Evolutionary conservation across 92 coral and sea anemone species (phyloP).

Genomic region (Porites divaricata): DNA sequence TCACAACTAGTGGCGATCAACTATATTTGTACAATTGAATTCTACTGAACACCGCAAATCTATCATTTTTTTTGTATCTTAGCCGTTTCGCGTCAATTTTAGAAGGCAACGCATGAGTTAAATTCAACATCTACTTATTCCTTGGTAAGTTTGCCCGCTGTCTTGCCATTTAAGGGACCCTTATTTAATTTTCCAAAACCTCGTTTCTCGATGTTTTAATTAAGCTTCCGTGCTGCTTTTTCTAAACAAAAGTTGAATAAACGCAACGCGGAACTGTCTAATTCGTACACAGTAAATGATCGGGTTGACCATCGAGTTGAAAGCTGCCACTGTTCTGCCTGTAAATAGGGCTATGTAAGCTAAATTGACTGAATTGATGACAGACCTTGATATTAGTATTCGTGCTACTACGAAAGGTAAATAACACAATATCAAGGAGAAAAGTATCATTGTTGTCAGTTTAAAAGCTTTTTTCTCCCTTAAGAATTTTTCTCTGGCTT

Average conservation of each 20-base stretch:
- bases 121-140: too few species aligned
- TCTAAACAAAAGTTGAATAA: not conserved
- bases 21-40: too few species aligned
- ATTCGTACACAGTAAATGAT: not conserved
- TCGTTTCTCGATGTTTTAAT: not conserved
- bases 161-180: not conserved
- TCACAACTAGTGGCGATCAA: too few species aligned
- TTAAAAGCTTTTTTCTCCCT: not conserved
- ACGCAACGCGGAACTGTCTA: not conserved
- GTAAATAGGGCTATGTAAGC: not conserved
- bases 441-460: not conserved
- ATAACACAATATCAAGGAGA: not conserved
- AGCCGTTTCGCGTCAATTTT: too few species aligned
- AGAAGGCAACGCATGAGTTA: too few species aligned
- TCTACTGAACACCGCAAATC: too few species aligned
- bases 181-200: not conserved
- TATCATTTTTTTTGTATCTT: too few species aligned
- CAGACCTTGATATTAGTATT: not conserved
- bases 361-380: not conserved
- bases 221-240: not conserved
- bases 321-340: too few species aligned
- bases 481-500: not conserved
- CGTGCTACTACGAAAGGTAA: not conserved
- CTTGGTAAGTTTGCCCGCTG: not conserved
- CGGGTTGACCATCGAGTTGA: not conserved